These are phyloP conservation scores for Pseudoatta argentina DNA, from an alignment of 1,140 invertebrate species.

Conservation along the genomic window DNA sequence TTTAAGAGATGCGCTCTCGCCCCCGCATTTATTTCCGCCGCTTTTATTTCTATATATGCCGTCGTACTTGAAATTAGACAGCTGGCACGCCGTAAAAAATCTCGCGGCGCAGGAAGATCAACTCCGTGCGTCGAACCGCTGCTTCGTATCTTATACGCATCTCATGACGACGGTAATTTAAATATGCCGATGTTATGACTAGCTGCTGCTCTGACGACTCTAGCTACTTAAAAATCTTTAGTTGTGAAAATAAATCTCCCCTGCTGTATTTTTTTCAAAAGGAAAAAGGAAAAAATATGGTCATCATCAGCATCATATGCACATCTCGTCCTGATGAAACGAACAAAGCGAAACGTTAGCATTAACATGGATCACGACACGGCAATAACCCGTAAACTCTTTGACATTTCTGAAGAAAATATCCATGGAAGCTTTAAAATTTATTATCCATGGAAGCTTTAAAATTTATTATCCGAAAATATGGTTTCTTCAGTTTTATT, in stretches of 20 bases:
- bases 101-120: background rate
- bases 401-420: too few relatives aligned
- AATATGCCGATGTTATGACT: background rate
- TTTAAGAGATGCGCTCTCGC: slow-evolving; percentile 66
- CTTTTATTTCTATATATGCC: slow-evolving; percentile 68
- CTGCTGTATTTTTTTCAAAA: background rate
- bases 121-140: background rate
- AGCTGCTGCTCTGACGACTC: background rate
- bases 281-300: background rate
- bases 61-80: slow-evolving; percentile 47
- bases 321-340: too few relatives aligned
- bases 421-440: too few relatives aligned
- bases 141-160: background rate
- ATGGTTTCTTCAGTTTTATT: background rate
- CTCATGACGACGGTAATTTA: slow-evolving; percentile 18
- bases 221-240: background rate
- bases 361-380: too few relatives aligned
- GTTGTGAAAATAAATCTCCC: background rate
- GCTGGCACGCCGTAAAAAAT: slow-evolving; percentile 58
- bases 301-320: too few relatives aligned
- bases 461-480: too few relatives aligned
- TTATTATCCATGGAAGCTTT: too few relatives aligned
- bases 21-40: slow-evolving; percentile 70
- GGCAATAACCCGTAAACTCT: too few relatives aligned
- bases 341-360: too few relatives aligned